Evolutionary conservation across 2,888 invertebrate genomes (phyloP).

Genomic region (Thyatira batis): DNA sequence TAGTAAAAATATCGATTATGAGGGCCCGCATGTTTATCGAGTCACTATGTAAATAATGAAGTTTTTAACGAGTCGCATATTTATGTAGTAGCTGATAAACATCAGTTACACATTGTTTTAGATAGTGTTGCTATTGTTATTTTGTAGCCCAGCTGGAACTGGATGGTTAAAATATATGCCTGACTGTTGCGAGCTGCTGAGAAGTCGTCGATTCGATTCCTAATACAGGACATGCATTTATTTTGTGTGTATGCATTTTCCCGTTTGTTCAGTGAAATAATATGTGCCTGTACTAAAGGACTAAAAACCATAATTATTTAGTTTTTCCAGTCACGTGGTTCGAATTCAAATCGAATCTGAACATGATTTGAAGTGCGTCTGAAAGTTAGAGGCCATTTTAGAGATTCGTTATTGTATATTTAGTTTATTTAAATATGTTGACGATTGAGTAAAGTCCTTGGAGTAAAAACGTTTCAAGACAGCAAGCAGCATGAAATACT

Average conservation of each 20-base stretch:
- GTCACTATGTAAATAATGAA: constrained; percentile 47
- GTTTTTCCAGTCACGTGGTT: too few relatives aligned
- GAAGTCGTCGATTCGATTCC: too few relatives aligned
- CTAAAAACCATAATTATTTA: too few relatives aligned
- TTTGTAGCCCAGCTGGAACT: too few relatives aligned
- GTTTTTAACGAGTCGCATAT: constrained; percentile 30
- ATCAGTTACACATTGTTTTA: neutral
- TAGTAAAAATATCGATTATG: constrained; percentile 39
- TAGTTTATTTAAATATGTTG: neutral
- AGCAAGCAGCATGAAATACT: constrained; percentile 19
- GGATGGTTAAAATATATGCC: too few relatives aligned
- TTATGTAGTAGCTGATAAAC: neutral
- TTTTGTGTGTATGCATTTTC: too few relatives aligned
- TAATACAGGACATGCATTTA: too few relatives aligned
- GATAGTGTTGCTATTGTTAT: neutral
- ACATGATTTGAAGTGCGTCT: neutral
- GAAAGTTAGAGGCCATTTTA: neutral
- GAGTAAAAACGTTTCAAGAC: constrained; percentile 16
- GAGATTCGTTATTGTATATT: neutral
- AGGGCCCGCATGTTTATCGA: constrained; percentile 51
- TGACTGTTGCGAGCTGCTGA: too few relatives aligned
- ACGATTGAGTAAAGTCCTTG: constrained; percentile 28
- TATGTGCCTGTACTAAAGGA: too few relatives aligned
- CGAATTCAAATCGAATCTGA: neutral
- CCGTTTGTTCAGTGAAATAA: too few relatives aligned